Evolutionary conservation across 2,797 vertebrate species (phyloP).

Genomic region (Leuciscus waleckii): DNA sequence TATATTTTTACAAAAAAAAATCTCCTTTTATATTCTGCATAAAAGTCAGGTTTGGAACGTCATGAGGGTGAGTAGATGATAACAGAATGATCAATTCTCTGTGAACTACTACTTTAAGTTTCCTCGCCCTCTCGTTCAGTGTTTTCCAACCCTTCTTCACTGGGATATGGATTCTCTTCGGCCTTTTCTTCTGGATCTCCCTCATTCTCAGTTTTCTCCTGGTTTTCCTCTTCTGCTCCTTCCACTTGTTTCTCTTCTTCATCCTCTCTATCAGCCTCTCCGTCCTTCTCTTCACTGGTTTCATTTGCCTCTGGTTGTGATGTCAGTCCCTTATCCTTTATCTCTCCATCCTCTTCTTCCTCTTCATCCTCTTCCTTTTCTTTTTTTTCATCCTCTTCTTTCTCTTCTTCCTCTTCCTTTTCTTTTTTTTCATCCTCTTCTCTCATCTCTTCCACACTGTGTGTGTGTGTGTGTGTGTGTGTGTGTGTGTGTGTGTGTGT

Average conservation of each 20-base stretch:
- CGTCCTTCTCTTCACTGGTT: background rate
- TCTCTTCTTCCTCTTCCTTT: conserved; percentile 32
- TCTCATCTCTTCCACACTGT: conserved; percentile 46
- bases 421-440: conserved; percentile 42
- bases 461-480: too few species aligned
- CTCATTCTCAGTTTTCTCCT: conserved; percentile 14
- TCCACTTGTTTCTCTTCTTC: conserved; percentile 19
- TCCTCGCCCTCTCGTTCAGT: background rate
- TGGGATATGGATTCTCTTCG: background rate
- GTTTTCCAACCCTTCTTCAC: background rate
- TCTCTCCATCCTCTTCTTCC: conserved; percentile 3
- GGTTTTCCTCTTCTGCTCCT: conserved; percentile 4
- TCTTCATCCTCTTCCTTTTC: background rate
- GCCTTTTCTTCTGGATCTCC: background rate
- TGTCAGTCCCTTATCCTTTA: conserved; percentile 50
- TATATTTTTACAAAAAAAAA: background rate
- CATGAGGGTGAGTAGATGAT: background rate
- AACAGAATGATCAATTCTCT: background rate
- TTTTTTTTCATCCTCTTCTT: background rate
- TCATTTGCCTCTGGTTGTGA: conserved; percentile 34
- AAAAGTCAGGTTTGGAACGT: background rate
- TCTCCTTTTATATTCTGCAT: background rate
- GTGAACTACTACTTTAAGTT: background rate
- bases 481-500: too few species aligned
- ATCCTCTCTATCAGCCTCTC: background rate